Conservation (phyloP, 2,888 invertebrate genomes). For the Heteromyza rotundicornis region DNA sequence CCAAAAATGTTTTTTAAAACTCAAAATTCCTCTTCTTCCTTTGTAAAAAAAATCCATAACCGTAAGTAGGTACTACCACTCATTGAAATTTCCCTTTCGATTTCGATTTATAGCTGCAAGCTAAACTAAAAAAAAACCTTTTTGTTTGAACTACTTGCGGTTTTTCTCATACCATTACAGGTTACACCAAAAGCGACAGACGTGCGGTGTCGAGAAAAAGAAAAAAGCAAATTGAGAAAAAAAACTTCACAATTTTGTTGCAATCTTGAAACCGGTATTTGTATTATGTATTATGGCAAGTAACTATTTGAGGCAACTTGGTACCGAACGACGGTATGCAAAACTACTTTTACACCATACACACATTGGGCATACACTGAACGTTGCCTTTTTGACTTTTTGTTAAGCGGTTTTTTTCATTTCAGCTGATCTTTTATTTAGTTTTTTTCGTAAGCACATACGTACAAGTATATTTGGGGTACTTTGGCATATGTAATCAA, state of each 20-base stretch:
- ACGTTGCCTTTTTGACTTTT: neutral
- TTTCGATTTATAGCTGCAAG: neutral
- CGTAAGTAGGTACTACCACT: conserved; percentile 5
- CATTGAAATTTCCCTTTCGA: conserved; percentile 21
- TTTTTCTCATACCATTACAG: conserved; percentile 8
- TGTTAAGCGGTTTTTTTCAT: neutral
- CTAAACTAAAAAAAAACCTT: neutral
- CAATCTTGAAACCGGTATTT: conserved; percentile 27
- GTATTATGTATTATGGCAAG: neutral
- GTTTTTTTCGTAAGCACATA: neutral
- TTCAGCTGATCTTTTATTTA: neutral
- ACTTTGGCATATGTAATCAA: conserved; percentile 12
- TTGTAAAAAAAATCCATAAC: neutral
- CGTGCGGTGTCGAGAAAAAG: neutral
- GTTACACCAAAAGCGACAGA: conserved; percentile 5
- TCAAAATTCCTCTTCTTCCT: too few relatives aligned
- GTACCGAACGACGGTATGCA: conserved; percentile 14
- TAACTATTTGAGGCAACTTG: neutral
- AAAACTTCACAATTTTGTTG: conserved; percentile 19
- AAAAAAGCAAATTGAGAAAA: neutral
- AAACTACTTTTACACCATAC: conserved; percentile 19
- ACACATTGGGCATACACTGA: neutral
- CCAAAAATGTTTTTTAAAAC: too few relatives aligned
- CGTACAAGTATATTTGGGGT: too few relatives aligned
- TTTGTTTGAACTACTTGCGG: conserved; percentile 1